Conservation (phyloP, 1,140 invertebrate genomes). For the Brachionus plicatilis region DNA sequence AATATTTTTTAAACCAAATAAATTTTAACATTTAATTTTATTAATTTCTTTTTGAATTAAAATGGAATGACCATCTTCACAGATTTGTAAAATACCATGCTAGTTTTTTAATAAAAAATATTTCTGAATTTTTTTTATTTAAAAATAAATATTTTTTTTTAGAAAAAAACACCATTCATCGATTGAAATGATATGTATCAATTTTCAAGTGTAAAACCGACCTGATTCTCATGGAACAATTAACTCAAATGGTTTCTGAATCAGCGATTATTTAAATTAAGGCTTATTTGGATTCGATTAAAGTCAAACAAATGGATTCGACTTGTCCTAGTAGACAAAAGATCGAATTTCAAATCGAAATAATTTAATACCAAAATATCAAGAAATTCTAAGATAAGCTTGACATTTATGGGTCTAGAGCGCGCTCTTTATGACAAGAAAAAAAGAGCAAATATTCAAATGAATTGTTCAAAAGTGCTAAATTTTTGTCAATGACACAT, state of each 20-base stretch:
- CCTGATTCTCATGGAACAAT: background rate
- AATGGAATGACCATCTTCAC: too few relatives aligned
- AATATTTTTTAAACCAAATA: too few relatives aligned
- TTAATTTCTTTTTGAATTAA: too few relatives aligned
- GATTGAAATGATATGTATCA: background rate
- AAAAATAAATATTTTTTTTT: background rate
- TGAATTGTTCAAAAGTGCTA: background rate
- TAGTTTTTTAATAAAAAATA: background rate
- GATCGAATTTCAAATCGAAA: background rate
- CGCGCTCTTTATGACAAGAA: background rate
- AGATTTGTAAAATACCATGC: too few relatives aligned
- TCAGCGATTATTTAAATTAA: background rate
- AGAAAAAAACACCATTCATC: background rate
- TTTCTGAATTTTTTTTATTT: background rate
- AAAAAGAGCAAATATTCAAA: background rate
- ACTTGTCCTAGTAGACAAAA: background rate
- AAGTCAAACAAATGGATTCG: background rate
- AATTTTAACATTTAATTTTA: too few relatives aligned
- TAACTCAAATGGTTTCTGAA: background rate
- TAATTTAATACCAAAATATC: background rate
- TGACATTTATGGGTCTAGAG: background rate
- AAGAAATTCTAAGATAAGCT: background rate
- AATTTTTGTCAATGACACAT: background rate
- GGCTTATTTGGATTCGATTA: background rate
- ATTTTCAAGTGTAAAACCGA: background rate